Evolutionary conservation across 2,113 vertebrate genomes (phyloP), one percentile per base, ranked within the genome.

Genomic region (Carlito syrichta): DNA sequence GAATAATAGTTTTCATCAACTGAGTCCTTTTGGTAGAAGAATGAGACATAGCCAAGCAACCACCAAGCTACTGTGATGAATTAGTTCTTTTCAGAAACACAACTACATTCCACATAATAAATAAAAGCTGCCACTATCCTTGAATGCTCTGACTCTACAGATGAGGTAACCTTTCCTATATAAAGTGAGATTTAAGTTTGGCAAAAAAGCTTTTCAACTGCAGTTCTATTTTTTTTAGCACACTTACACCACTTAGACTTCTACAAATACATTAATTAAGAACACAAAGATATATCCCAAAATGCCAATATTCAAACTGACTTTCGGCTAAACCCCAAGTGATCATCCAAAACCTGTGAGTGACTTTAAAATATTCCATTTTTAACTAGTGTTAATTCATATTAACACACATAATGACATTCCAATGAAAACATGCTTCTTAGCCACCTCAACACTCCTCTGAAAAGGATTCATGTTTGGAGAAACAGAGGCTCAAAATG

Each of bases 241-340:
- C 22, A 76, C 11, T 2, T 3, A 16, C 3, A 16, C 56, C 62
- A 58, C 43, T 60, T 23, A 56, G 25, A 74, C 25, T 74, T 45
- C 11, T 60, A 86, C 13, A 89, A 85, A 83, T 56, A 82, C 48
- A 79, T 16, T 52, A 91, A 66, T 6, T 40, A 25, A 78, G 38
- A 86, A 91, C 45, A 88, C n/a, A 35, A 58, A 58, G 13, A 74
- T 22, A 56, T 14, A 43, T 8, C 77, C 7, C 43, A 96, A 74
- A 95, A 93, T 25, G 23, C 30, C 77, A 87, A 91, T 35, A 97
- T 62, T 73, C 89, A 82, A 91, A 77, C 14, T 27, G 22, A 90
- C 52, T 38, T 56, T 73, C 52, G 32, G 23, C 43, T 66, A 90
- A 66, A 81, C 8, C 50, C 50, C 40, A 16, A 48, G 38, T 10